A percentile compares a stretch with the other conserved stretches of the same genome.
These are phyloP conservation scores for Urocolius indicus DNA, from an alignment of 2,113 vertebrate species.

Conservation along the genomic window DNA sequence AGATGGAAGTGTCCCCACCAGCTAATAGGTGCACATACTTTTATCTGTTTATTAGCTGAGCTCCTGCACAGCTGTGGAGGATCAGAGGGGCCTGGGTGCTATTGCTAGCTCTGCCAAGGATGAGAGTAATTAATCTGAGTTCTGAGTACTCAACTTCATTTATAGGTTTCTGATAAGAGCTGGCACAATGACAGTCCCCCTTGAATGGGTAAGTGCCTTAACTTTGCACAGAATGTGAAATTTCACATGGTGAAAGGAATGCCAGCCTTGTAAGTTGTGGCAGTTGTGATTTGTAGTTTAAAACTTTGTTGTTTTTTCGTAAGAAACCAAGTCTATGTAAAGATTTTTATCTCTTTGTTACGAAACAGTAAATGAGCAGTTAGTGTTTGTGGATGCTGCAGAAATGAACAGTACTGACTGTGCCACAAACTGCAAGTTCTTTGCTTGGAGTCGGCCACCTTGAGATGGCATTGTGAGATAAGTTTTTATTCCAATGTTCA, in stretches of 20 bases:
- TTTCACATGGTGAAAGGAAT: fast-evolving
- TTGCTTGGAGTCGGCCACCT: not conserved
- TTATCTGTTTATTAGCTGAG: not conserved
- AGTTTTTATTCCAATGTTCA: not conserved
- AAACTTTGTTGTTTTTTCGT: not conserved
- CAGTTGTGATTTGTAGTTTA: not conserved
- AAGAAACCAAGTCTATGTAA: too few species aligned
- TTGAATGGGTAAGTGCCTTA: not conserved
- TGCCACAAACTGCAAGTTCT: not conserved
- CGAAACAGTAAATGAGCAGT: not conserved
- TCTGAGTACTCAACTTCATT: not conserved
- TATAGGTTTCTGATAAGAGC: too few species aligned
- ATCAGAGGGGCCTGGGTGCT: not conserved
- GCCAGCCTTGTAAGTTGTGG: not conserved
- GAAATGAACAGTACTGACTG: not conserved
- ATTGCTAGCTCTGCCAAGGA: not conserved
- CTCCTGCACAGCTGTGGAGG: not conserved
- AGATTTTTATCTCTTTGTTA: not conserved
- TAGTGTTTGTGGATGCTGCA: not conserved
- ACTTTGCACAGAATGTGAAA: not conserved
- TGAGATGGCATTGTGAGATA: not conserved
- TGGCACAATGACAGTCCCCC: not conserved
- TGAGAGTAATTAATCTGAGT: not conserved
- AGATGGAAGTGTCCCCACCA: not conserved
- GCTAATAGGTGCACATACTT: not conserved